phyloP scores from a whole-genome alignment of 2,888 invertebrate species.

The Dynastes maya region DNA sequence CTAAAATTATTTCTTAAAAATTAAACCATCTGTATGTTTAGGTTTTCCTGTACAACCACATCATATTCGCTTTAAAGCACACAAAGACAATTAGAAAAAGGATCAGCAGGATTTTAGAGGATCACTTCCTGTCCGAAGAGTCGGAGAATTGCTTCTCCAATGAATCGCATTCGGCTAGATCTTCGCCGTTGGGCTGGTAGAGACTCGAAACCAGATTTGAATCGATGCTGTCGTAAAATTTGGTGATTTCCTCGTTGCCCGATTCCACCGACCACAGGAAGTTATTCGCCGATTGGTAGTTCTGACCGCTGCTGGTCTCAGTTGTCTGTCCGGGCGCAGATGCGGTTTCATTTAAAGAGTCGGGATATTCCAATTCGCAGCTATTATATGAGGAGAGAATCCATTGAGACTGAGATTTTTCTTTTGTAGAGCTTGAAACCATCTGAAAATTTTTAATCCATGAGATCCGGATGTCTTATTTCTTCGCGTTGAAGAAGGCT shows the following conservation, averaged over 20 bases:
- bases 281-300: constrained; percentile 72
- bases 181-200: constrained; percentile 72
- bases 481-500: background rate
- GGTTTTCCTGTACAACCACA: constrained; percentile 38
- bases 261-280: constrained; percentile 72
- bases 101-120: constrained; percentile 35
- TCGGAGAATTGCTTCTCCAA: constrained; percentile 69
- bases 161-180: constrained; percentile 75
- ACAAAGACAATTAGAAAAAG: constrained; percentile 28
- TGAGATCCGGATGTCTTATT: background rate
- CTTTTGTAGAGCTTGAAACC: constrained; percentile 63
- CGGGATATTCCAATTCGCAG: constrained; percentile 67
- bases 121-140: constrained; percentile 47
- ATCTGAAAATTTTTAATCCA: constrained; percentile 45
- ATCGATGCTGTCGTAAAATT: constrained; percentile 82
- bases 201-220: constrained; percentile 70
- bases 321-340: constrained; percentile 65
- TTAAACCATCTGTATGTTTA: constrained; percentile 25
- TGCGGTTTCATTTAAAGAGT: constrained; percentile 71
- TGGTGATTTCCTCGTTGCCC: constrained; percentile 50
- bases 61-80: constrained; percentile 36
- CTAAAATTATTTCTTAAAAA: too few relatives aligned
- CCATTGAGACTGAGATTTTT: constrained; percentile 70
- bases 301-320: constrained; percentile 62
- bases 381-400: constrained; percentile 69